Percentiles rank a stretch among this genome's conserved stretches.
These are phyloP conservation scores for Diglossa cyanea DNA, from an alignment of 2,797 vertebrate species.

Conservation along the genomic window DNA sequence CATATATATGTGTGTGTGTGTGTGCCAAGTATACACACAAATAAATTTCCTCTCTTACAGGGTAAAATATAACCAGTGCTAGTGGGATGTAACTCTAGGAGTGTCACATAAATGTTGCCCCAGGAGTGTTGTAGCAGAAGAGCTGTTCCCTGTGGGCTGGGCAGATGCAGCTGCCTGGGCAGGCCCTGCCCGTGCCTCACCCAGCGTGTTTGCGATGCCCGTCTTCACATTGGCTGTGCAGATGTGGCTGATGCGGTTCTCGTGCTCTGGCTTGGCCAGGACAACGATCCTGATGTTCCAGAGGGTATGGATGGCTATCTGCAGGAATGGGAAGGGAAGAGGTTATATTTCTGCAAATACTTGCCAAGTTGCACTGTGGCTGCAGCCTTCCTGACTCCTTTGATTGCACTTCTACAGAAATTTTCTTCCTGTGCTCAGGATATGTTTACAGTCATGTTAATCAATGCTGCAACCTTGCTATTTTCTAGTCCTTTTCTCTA, in stretches of 20 bases:
- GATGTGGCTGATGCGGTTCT: constrained; percentile 94
- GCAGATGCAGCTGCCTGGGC: background rate
- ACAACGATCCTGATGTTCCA: constrained; percentile 96
- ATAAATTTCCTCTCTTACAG: background rate
- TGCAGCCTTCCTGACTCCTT: background rate
- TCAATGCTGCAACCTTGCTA: background rate
- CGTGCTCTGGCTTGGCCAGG: constrained; percentile 92
- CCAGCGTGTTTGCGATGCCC: constrained; percentile 94
- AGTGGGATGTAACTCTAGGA: background rate
- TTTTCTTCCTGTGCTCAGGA: background rate
- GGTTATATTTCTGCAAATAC: background rate
- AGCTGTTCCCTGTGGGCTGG: background rate
- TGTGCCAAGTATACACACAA: background rate
- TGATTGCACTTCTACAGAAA: background rate
- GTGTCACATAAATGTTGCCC: background rate
- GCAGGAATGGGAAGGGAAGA: background rate
- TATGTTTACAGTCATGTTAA: background rate
- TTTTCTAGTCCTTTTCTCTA: background rate
- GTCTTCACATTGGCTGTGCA: constrained; percentile 95
- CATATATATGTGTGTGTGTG: rapidly evolving
- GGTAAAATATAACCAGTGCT: background rate
- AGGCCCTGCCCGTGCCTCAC: constrained; percentile 67
- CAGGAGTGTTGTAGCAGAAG: background rate
- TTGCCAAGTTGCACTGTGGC: background rate
- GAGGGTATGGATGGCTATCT: constrained; percentile 93